Base-by-base conservation (phyloP, 2,888 invertebrate species). In the Maniola hyperantus region DNA sequence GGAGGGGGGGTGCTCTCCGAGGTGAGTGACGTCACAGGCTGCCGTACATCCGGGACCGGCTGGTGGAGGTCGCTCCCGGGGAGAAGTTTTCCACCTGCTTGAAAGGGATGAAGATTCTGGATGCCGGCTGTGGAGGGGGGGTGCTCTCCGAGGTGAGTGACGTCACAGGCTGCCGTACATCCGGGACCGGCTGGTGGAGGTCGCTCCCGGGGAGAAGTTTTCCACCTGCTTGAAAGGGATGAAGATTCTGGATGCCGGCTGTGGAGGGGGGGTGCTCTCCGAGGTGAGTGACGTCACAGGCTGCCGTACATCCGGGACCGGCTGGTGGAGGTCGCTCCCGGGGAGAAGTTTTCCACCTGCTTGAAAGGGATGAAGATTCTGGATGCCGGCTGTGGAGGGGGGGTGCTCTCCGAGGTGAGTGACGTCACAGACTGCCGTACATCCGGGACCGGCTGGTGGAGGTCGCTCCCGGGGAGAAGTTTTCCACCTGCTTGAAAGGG, bases 331-430 rank as follows among this genome's bases (percentile, higher is more conserved):
- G 86, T 87, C 20, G 73, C 83, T 15, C 73, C 80, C 36, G 82
- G 84, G 44, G 72, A 89, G 55, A 87, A 91, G 68, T 90, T 89
- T 26, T 75, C 89, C 2, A 81, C 83, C 13, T 96, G 97, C 0
- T 84, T 98, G 34, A 84, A 93, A 72, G 95, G 94, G 11, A 83
- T 95, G 20, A 93, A 93, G 39, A 94, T 99, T 65, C 83, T 98
- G 33, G 99, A 99, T 91, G 95, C 98, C 65, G 99, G 99, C 0
- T 98, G 99, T 87, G 99, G 99, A 39, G 99, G 96, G 46, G 98
- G 98, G 0, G 92, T 97, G 64, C 80, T 97, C 5, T 91, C 95
- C 11, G 96, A 97, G 90, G 94, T 94, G 78, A 74, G 15, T 20
- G 0, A 20, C 11, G n/a, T n/a, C 26, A 4, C 26, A 26, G 26